Percentiles rank a stretch among this genome's conserved stretches.
Conservation (phyloP, 2,888 invertebrate genomes). For the Dichetophora obliterata region DNA sequence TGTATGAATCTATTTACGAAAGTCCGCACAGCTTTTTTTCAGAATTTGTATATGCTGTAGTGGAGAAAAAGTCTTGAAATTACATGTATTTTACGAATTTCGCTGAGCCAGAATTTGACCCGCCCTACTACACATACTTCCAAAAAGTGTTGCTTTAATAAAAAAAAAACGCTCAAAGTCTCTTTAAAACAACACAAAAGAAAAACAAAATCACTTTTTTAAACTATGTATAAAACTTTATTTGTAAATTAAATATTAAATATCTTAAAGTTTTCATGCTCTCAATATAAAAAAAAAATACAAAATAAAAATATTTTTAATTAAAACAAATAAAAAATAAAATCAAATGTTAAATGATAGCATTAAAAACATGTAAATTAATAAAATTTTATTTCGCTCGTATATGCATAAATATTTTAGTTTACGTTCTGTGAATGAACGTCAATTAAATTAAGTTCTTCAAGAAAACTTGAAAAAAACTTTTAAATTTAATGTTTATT, state of each 20-base stretch:
- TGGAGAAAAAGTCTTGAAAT: too few species aligned
- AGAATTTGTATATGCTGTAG: too few species aligned
- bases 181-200: neutral
- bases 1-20: too few species aligned
- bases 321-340: neutral
- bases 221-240: neutral
- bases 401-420: neutral
- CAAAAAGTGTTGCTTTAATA: too few species aligned
- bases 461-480: constrained; percentile 41
- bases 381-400: constrained; percentile 29
- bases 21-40: too few species aligned
- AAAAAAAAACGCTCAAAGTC: too few species aligned
- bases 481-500: constrained; percentile 33
- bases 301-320: neutral
- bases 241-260: neutral
- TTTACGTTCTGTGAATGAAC: neutral
- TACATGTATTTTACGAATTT: too few species aligned
- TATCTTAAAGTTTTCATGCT: too few species aligned
- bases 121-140: too few species aligned
- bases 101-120: too few species aligned
- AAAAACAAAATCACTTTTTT: neutral
- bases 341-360: constrained; percentile 2
- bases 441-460: neutral
- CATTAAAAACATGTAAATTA: constrained; percentile 17
- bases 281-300: neutral